Evolutionary conservation across 2,888 invertebrate genomes (phyloP), one percentile per base, ranked within the genome.

Genomic region (Ephialtes manifestator): DNA sequence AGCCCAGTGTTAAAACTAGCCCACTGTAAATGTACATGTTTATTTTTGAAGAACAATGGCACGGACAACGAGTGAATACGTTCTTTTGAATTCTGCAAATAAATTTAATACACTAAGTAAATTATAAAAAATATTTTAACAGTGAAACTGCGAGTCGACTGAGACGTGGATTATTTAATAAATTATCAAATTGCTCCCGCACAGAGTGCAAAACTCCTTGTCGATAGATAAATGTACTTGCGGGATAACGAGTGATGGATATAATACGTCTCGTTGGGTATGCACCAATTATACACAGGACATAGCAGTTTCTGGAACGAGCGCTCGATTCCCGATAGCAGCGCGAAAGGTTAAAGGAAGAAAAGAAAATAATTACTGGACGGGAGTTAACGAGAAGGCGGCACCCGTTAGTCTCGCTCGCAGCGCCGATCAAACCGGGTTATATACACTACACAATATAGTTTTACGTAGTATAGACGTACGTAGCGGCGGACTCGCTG

Each of bases 341-440:
- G 51, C 78, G 70, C 20, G 63, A 83, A 83, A 83, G 83, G 83
- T 83, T 79, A 83, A 70, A 74, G 65, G 48, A 77, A 67, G 31
- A 55, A 70, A 83, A 78, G 55, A 74, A 72, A 72, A 75, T 77
- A 83, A 79, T 75, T 60, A 43, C 68, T 35, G 74, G 53, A 18
- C 31, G 4, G 24, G 71, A 71, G 58, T 75, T 83, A 79, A 83
- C 68, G 83, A 83, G 83, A 83, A 79, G 83, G 78, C 79, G 83
- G 78, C 35, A 11, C 79, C 74, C 74, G 78, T 78, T 83, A 78
- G 60, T 79, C 53, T 74, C 35, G 60, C 53, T 53, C 20, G 39
- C 39, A 39, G 5, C 55, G 39, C 43, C 43, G 68, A 55, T 43
- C 67, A 67, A 63, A 20, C 67, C 48, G 5, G n/a, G 51, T 13